Conservation (phyloP, 2,888 invertebrate genomes). For the Nephrotoma flavescens region DNA sequence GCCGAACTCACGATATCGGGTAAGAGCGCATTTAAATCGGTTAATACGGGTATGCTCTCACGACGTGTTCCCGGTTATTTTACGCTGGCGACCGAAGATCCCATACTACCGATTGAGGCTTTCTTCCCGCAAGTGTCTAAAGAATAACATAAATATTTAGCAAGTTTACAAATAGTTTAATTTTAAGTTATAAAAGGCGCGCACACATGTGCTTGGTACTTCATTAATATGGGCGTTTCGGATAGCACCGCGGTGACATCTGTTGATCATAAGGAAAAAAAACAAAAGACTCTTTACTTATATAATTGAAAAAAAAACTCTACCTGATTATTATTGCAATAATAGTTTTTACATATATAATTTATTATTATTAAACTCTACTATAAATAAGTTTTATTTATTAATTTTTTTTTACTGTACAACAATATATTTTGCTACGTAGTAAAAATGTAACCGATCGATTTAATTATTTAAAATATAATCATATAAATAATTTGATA, state of each 20-base stretch:
- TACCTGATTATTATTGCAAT: neutral
- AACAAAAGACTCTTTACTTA: neutral
- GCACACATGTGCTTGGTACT: neutral
- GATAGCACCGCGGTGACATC: neutral
- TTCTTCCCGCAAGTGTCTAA: slow-evolving; percentile 60
- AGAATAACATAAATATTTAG: slow-evolving; percentile 27
- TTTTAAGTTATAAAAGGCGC: neutral
- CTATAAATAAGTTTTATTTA: neutral
- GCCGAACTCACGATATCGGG: slow-evolving; percentile 59
- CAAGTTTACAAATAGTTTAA: neutral
- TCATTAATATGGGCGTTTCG: neutral
- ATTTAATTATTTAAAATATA: neutral
- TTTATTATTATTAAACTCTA: neutral
- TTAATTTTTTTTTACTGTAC: neutral
- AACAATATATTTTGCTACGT: neutral
- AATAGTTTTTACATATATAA: neutral
- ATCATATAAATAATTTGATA: neutral
- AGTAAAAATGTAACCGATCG: neutral
- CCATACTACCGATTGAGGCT: slow-evolving; percentile 64
- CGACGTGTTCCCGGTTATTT: slow-evolving; percentile 52
- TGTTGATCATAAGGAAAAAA: neutral
- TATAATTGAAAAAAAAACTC: neutral
- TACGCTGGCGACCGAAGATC: slow-evolving; percentile 63
- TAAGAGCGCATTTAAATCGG: slow-evolving; percentile 43
- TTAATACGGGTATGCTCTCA: slow-evolving; percentile 35